Base-by-base conservation (phyloP, 2,888 invertebrate genomes). In the Stomorhina lunata region DNA sequence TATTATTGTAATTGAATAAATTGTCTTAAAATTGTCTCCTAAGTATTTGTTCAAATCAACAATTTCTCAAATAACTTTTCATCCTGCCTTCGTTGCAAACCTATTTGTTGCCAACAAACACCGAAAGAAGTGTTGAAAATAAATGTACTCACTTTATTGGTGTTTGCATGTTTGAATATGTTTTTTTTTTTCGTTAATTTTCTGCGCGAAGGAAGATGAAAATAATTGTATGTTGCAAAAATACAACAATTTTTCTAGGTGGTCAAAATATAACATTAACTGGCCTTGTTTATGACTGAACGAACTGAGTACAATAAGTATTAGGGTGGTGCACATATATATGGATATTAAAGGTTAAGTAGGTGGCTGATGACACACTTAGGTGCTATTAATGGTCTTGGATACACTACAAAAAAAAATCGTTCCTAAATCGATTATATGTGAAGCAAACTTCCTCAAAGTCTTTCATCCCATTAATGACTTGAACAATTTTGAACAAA, bases 261-360 rank as follows among this genome's bases (percentile, higher is more conserved):
- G 75, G 71, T 75, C 40, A 45, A 71, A 77, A 75, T 76, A 76
- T 57, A 65, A 32, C 71, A 78, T 72, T 76, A 76, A 79, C 75
- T 75, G 79, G 82, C 75, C 82, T 76, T 82, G 79, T 79, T 75
- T 63, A 71, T 71, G 48, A 63, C 57, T 71, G 72, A 75, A 45
- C 25, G 37, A 80, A 43, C 50, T 50, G 57, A 68, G 65, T 45
- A 50, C 22, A 29, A 55, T 63, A 1, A 37, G 1, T 27, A 69
- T 63, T 77, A 77, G 66, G 53, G 72, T 2, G 4, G 50, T 27
- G n/a, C n/a, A n/a, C 5, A 37, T 55, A 37, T 2, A 0, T n/a
- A 32, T 34, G 3, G 2, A 0, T 20, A n/a, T n/a, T n/a, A n/a
- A n/a, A n/a, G n/a, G n/a, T n/a, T n/a, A n/a, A n/a, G n/a, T n/a